Conservation (phyloP, 23 tunicate species). For the Aplidium turbinatum region DNA sequence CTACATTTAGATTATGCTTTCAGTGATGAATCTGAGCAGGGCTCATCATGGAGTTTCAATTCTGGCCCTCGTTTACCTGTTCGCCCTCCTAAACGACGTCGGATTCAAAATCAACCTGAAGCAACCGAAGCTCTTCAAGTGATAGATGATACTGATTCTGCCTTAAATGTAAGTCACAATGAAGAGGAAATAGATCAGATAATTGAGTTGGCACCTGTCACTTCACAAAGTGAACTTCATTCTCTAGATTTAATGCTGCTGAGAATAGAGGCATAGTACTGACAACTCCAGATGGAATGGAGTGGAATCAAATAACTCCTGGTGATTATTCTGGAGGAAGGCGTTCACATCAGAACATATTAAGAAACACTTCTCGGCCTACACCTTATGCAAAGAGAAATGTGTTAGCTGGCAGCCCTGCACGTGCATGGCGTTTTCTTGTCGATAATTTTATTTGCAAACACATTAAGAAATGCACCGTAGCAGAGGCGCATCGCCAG, state of each 20-base stretch:
- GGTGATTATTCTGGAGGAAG: constrained; percentile 31
- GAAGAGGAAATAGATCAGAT: too few relatives aligned
- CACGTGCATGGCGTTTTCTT: constrained; percentile 40
- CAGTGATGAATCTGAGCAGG: too few relatives aligned
- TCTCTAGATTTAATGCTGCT: constrained; percentile 29
- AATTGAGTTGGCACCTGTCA: constrained; percentile 11
- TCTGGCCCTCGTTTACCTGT: too few relatives aligned
- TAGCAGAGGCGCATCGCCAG: constrained; percentile 36
- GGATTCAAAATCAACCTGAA: too few relatives aligned
- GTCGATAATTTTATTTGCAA: constrained; percentile 23
- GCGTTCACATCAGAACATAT: constrained; percentile 22
- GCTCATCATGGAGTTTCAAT: too few relatives aligned
- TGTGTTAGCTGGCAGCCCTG: constrained; percentile 44
- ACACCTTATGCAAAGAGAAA: constrained; percentile 36
- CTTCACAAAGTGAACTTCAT: constrained; percentile 33
- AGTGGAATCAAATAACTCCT: constrained; percentile 32
- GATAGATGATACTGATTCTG: too few relatives aligned
- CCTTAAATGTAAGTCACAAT: too few relatives aligned
- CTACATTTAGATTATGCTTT: too few relatives aligned
- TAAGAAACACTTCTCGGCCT: constrained; percentile 27
- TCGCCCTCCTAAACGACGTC: too few relatives aligned
- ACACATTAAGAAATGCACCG: constrained; percentile 33
- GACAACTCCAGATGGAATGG: constrained; percentile 36
- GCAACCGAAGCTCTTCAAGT: too few relatives aligned
- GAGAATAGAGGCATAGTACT: constrained; percentile 8